Evolutionary conservation across 2,113 vertebrate genomes (phyloP).

Genomic region (Leucopternis melanops): DNA sequence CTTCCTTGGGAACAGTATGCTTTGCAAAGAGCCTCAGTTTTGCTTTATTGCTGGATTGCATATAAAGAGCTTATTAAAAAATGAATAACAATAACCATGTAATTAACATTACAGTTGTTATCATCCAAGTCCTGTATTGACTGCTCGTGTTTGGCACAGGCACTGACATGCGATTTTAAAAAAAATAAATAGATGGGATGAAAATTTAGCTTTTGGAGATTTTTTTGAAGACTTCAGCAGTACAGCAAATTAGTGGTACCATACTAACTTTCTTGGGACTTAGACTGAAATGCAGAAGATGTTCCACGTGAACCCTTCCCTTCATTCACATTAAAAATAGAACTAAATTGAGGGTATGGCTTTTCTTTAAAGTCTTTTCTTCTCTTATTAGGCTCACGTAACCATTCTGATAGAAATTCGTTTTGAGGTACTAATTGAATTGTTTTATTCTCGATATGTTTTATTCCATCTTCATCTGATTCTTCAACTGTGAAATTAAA

Average conservation of each 20-base stretch:
- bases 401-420: no score
- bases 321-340: no score
- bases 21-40: neutral
- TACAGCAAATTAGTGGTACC: neutral
- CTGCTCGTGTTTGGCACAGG: neutral
- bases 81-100: neutral
- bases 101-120: constrained; percentile 37
- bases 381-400: no score
- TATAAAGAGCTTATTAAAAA: constrained; percentile 46
- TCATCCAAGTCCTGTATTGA: neutral
- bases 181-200: neutral
- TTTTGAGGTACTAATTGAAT: no score
- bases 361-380: no score
- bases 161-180: neutral
- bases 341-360: no score
- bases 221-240: neutral
- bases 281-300: neutral
- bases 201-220: neutral
- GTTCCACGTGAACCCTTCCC: no score
- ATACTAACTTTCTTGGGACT: neutral
- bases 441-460: no score
- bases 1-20: neutral
- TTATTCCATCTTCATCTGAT: no score
- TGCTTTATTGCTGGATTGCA: constrained; percentile 11
- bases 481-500: no score